A percentile compares a stretch with the other conserved stretches of the same genome.
These are phyloP conservation scores for Xyliphius kryptos DNA, from an alignment of 2,113 vertebrate species.

Conservation along the genomic window DNA sequence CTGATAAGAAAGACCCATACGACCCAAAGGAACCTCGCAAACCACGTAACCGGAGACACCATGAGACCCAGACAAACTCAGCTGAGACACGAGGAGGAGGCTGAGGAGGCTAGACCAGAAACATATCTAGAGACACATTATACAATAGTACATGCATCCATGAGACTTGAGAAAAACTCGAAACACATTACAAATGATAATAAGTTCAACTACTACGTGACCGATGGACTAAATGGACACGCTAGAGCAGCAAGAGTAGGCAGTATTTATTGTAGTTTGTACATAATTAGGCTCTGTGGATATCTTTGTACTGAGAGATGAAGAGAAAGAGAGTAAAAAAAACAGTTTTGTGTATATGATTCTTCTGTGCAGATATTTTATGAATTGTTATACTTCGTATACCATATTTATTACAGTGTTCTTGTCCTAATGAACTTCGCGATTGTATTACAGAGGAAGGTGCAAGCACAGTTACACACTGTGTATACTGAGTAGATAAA, in stretches of 20 bases:
- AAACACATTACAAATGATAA: conserved; percentile 17
- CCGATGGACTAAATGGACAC: conserved; percentile 25
- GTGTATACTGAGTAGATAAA: conserved; percentile 12
- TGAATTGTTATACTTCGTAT: conserved; percentile 64
- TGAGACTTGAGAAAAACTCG: conserved; percentile 12
- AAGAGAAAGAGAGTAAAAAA: conserved; percentile 32
- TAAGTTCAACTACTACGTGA: conserved; percentile 24
- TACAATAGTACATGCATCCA: conserved; percentile 23
- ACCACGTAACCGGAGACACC: conserved; percentile 92
- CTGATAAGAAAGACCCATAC: conserved; percentile 78
- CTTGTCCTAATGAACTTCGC: conserved; percentile 40
- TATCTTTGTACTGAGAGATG: conserved; percentile 68
- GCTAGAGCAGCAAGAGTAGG: conserved; percentile 41
- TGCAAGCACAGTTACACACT: conserved; percentile 36
- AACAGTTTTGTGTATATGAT: conserved; percentile 68
- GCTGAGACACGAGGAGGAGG: conserved; percentile 78
- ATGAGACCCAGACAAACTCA: conserved; percentile 70
- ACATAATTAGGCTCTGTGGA: conserved; percentile 66
- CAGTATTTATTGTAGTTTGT: conserved; percentile 91
- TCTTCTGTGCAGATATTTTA: conserved; percentile 68
- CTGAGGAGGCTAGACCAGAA: conserved; percentile 1
- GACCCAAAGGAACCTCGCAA: conserved; percentile 80
- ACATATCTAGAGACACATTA: too few species aligned
- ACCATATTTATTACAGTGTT: conserved; percentile 62
- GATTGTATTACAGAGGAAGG: conserved; percentile 49